Evolutionary conservation across 2,797 vertebrate species (phyloP), one percentile per base, ranked within the genome.

Genomic region (Lepus oiostolus): DNA sequence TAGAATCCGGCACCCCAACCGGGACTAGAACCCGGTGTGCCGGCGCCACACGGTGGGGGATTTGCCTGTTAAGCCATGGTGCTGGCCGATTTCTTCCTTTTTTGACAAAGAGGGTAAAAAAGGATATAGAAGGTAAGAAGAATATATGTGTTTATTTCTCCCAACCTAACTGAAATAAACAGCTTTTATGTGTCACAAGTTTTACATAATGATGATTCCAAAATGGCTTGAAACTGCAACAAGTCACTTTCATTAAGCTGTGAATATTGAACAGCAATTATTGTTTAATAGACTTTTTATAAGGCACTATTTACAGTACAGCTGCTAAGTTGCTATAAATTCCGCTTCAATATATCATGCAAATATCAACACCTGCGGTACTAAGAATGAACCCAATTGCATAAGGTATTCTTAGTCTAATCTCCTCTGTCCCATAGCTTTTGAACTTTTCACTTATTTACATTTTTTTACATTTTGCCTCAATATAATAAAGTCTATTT

Each of bases 221-320:
- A 95, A 97, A 94, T 93, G 68, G 28, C 28, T 93, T 88, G 84
- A 96, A 95, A 95, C 96, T 93, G 67, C 80, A 93, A 82, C 54
- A 91, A 95, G 89, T 95, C 84, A 95, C 77, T 93, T 95, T 95
- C 91, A 96, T 94, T 97, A 96, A 95, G 68, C n/a, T 47, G 89
- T 97, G 97, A 94, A 97, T 97, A 96, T 93, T 97, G 94, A 96
- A 96, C 93, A 94, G 93, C 94, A 97, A 96, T 97, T 96, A 96
- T 92, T 97, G 76, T 81, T 97, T 96, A 96, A 95, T 95, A 96
- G 81, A 38, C 87, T 89, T 96, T 96, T 96, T 93, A 91, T 92
- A 95, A 96, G 94, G 85, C 83, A 91, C 91, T 93, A 91, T 97
- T 97, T 96, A 84, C 86, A 91, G 50, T 93, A 91, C 94, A 97